These are phyloP conservation scores for Aegithalos caudatus DNA, from an alignment of 2,113 vertebrate species.

Conservation along the genomic window DNA sequence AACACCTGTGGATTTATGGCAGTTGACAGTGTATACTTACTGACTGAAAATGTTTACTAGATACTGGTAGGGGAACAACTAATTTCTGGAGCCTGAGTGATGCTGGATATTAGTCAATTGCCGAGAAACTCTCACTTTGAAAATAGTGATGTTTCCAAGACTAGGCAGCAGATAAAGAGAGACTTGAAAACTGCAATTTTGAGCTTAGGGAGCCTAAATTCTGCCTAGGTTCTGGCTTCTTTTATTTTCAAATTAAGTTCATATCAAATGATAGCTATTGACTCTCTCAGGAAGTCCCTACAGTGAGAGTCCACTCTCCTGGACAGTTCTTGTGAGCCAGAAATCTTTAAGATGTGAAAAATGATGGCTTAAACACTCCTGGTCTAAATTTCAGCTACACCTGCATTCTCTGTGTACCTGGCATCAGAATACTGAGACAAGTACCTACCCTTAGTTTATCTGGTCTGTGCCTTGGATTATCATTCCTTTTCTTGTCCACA, in stretches of 20 bases:
- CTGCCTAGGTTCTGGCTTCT: background rate
- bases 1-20: background rate
- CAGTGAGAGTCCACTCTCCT: background rate
- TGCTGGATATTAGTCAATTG: background rate
- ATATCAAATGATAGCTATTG: background rate
- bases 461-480: background rate
- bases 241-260: background rate
- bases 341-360: background rate
- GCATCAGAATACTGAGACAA: background rate
- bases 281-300: background rate
- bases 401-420: background rate
- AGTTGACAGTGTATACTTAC: background rate
- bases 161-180: background rate
- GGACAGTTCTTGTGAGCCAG: background rate
- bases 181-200: background rate
- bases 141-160: background rate
- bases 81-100: background rate
- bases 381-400: background rate
- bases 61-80: background rate
- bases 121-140: background rate
- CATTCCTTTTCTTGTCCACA: background rate
- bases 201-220: background rate
- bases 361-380: background rate
- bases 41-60: background rate
- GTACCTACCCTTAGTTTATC: background rate